Evolutionary conservation across 1,140 invertebrate genomes (phyloP).

Genomic region (Harlomillsia oculata): DNA sequence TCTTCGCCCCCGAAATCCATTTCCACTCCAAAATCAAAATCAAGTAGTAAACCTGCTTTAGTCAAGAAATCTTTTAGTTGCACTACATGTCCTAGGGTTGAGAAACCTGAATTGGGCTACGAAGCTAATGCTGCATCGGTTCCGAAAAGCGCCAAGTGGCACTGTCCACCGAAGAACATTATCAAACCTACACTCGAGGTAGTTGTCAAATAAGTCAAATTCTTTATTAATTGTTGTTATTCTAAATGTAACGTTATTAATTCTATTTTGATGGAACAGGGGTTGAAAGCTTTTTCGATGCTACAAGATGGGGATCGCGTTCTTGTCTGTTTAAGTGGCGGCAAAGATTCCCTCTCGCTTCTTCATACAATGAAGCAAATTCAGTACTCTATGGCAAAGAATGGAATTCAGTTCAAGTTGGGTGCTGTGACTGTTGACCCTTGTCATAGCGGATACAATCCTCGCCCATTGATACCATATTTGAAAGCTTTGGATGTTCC

Average conservation of each 20-base stretch:
- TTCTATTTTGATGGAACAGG: constrained; percentile 43
- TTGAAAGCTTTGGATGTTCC: constrained; percentile 55
- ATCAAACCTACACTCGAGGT: constrained; percentile 71
- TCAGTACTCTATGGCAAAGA: constrained; percentile 61
- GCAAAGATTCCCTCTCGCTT: constrained; percentile 68
- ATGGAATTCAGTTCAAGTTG: constrained; percentile 64
- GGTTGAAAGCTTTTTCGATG: constrained; percentile 75
- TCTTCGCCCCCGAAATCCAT: too few species aligned
- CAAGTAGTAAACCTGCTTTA: too few species aligned
- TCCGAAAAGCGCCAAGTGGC: constrained; percentile 47
- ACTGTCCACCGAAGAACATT: constrained; percentile 65
- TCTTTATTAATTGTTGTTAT: background rate
- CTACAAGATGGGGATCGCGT: constrained; percentile 66
- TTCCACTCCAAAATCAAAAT: too few species aligned
- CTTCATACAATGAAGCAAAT: constrained; percentile 76
- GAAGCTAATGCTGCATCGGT: background rate
- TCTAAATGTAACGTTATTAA: background rate
- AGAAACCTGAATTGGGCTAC: background rate
- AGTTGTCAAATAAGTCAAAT: constrained; percentile 21
- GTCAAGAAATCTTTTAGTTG: too few species aligned
- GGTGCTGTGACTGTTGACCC: constrained; percentile 65
- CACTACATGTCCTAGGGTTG: background rate
- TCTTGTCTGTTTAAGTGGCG: constrained; percentile 72
- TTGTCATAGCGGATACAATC: constrained; percentile 53
- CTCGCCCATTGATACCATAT: constrained; percentile 56